These are phyloP conservation scores for Gracilinanus agilis DNA, from an alignment of 2,113 vertebrate genomes.

Conservation along the genomic window DNA sequence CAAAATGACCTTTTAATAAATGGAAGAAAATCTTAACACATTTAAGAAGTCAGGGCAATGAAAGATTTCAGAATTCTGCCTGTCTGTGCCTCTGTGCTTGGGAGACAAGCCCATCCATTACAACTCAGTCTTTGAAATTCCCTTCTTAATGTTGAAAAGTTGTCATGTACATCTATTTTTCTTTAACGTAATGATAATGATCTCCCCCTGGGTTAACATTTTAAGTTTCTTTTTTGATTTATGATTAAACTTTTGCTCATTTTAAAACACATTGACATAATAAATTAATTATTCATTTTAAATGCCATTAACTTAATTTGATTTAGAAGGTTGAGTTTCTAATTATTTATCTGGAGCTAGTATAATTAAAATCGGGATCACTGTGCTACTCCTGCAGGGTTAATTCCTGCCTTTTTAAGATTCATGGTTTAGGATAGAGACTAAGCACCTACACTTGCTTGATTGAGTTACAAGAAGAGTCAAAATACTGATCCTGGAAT, in stretches of 20 bases:
- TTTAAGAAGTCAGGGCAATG: conserved; percentile 4
- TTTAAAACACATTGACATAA: background rate
- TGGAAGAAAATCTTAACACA: accelerated
- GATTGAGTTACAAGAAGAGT: background rate
- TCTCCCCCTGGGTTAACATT: background rate
- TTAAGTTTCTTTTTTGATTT: conserved; percentile 3
- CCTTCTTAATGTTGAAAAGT: conserved; percentile 66
- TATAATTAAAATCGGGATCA: background rate
- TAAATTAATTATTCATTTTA: background rate
- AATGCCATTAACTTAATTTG: background rate
- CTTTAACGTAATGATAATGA: conserved; percentile 15
- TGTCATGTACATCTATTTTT: conserved; percentile 49
- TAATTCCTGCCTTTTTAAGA: background rate
- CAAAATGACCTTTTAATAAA: background rate
- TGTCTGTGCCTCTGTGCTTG: background rate
- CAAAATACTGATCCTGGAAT: too few relatives aligned
- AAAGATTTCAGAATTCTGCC: background rate
- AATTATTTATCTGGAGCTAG: background rate
- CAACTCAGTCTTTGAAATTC: conserved; percentile 53
- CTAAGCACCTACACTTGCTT: background rate
- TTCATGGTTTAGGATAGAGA: background rate
- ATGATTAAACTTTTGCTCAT: too few relatives aligned
- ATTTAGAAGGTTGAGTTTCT: background rate
- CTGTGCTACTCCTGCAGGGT: background rate
- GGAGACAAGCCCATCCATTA: background rate